Conservation (phyloP, 2,888 invertebrate species). For the Drosophila seclusa region DNA sequence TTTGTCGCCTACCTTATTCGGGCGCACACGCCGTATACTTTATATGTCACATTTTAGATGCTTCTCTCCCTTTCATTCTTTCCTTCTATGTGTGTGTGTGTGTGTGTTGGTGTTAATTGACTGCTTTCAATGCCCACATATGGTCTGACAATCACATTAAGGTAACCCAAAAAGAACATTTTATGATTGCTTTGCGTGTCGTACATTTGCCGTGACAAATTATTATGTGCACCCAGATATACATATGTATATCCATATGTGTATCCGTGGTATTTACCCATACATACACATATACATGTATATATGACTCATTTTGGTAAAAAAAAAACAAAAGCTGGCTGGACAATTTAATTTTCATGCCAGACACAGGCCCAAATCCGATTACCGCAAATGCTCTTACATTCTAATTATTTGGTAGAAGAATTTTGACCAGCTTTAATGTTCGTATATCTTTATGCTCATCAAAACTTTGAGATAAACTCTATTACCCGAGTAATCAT, state of each 20-base stretch:
- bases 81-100: conserved; percentile 1
- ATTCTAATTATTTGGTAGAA: conserved; percentile 14
- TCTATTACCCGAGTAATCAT: background rate
- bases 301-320: conserved; percentile 10
- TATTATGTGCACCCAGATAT: conserved; percentile 8
- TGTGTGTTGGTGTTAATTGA: conserved; percentile 53
- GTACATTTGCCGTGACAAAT: conserved; percentile 26
- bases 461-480: background rate
- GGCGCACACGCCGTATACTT: conserved; percentile 57
- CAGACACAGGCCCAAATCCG: conserved; percentile 24
- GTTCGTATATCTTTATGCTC: background rate
- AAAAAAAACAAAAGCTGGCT: conserved; percentile 17
- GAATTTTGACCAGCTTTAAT: background rate
- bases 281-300: background rate
- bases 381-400: conserved; percentile 14
- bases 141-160: conserved; percentile 72
- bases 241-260: background rate
- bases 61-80: background rate
- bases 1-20: conserved; percentile 54
- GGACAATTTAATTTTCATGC: conserved; percentile 25
- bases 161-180: conserved; percentile 75
- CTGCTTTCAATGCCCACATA: conserved; percentile 54
- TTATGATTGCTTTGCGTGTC: conserved; percentile 75
- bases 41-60: conserved; percentile 42
- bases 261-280: too few species aligned